phyloP scores from a whole-genome alignment of 2,113 vertebrate genomes.

The Heloderma charlesbogerti region DNA sequence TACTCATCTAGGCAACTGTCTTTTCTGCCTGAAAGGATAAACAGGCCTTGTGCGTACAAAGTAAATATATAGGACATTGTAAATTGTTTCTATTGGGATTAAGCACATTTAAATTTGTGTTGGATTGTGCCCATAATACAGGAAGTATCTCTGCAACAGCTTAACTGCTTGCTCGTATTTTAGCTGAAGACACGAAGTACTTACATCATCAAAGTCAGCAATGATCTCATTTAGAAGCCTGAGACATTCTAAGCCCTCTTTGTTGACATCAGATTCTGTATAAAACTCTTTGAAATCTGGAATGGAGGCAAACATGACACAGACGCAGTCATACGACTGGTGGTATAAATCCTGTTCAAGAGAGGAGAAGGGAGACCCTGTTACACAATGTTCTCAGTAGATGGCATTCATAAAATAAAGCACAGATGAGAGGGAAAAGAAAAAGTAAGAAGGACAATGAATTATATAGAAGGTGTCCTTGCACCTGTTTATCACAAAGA shows the following conservation, averaged over 20 bases:
- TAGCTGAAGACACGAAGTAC: conserved; percentile 39
- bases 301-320: conserved; percentile 98
- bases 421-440: neutral
- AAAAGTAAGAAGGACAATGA: neutral
- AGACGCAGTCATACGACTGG: conserved; percentile 96
- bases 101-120: neutral
- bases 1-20: neutral
- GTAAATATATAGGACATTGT: neutral
- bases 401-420: neutral
- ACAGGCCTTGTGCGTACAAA: neutral
- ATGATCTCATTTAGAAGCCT: conserved; percentile 76
- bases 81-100: neutral
- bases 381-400: neutral
- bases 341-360: conserved; percentile 91
- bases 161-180: neutral
- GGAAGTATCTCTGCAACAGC: neutral
- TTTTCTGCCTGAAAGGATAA: neutral
- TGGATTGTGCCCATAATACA: neutral
- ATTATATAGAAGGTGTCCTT: neutral
- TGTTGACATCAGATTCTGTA: conserved; percentile 98
- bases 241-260: conserved; percentile 96
- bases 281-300: conserved; percentile 99
- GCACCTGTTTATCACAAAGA: neutral
- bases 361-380: conserved; percentile 24
- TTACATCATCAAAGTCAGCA: conserved; percentile 96